Evolutionary conservation across 2,888 invertebrate genomes (phyloP).

Genomic region (Adelognathus sp.): DNA sequence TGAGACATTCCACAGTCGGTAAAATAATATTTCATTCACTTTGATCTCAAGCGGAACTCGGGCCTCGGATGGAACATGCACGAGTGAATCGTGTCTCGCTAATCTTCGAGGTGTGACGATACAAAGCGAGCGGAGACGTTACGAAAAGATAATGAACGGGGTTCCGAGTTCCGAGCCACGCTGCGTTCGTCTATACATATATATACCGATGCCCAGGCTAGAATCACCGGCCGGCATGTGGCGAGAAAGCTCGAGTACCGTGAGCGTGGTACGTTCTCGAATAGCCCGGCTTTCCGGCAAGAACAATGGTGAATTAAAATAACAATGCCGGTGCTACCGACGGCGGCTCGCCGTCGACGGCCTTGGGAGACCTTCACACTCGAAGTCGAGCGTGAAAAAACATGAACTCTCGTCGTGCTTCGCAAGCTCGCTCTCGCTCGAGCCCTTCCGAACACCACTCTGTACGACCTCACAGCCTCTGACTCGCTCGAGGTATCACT

Average conservation of each 20-base stretch:
- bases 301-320: constrained; percentile 65
- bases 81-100: no score
- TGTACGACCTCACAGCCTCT: not conserved
- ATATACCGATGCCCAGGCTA: constrained; percentile 11
- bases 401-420: constrained; percentile 36
- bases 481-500: constrained; percentile 37
- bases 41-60: no score
- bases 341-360: constrained; percentile 49
- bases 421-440: constrained; percentile 13
- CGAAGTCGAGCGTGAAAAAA: constrained; percentile 63
- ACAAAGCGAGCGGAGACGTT: not conserved
- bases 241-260: constrained; percentile 38
- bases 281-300: constrained; percentile 48
- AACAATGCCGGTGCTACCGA: constrained; percentile 57
- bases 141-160: not conserved
- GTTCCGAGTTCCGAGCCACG: not conserved
- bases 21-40: no score
- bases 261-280: constrained; percentile 36
- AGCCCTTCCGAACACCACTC: no score
- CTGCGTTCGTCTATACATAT: constrained; percentile 1
- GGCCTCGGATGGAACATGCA: no score
- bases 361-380: constrained; percentile 59
- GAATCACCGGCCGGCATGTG: constrained; percentile 8
- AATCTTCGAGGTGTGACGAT: not conserved
- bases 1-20: no score